Base-by-base conservation (phyloP, 2,888 invertebrate species). In the Mycalesis mineus region DNA sequence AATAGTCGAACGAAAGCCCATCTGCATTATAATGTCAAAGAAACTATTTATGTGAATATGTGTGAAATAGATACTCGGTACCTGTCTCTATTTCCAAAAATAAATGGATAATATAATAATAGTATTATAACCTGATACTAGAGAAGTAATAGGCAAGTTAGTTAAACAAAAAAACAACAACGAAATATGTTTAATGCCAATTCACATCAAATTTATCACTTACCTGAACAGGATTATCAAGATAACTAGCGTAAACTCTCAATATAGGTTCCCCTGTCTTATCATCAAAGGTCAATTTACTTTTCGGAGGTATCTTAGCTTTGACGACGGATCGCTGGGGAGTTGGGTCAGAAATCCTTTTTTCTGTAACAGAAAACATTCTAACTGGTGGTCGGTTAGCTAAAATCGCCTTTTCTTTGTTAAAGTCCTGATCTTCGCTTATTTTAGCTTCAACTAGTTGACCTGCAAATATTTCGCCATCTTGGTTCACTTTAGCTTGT, bases 181-280 rank as follows among this genome's bases (percentile, higher is more conserved):
- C n/a, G n/a, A n/a, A n/a, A n/a, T n/a, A n/a, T n/a, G n/a, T n/a
- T n/a, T n/a, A n/a, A n/a, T n/a, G n/a, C n/a, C n/a, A 4, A 22
- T 22, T 22, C 22, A n/a, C n/a, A 22, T 22, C 22, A 22, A 2
- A 17, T 1, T 14, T 17, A 15, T 2, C 41, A n/a, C 39, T 50
- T 72, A 88, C 88, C 80, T 84, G 85, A 33, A 72, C 55, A 7
- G 82, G 78, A 61, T 65, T 80, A 56, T 87, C 83, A 37, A 81
- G 69, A 57, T 88, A 89, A 66, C 86, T 89, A 0, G 89, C 91
- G 65, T 91, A 92, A 71, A 92, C 91, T 66, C 91, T 86, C 65
- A 92, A 76, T 22, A 91, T 84, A 5, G 91, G 88, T 62, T 88
- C 87, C 6, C 88, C 88, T 39, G 86, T 86, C 57, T 84, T 82